A percentile compares a stretch with the other conserved stretches of the same genome.
These are phyloP conservation scores for Perithous albicinctus DNA, from an alignment of 2,888 invertebrate genomes.

Conservation along the genomic window DNA sequence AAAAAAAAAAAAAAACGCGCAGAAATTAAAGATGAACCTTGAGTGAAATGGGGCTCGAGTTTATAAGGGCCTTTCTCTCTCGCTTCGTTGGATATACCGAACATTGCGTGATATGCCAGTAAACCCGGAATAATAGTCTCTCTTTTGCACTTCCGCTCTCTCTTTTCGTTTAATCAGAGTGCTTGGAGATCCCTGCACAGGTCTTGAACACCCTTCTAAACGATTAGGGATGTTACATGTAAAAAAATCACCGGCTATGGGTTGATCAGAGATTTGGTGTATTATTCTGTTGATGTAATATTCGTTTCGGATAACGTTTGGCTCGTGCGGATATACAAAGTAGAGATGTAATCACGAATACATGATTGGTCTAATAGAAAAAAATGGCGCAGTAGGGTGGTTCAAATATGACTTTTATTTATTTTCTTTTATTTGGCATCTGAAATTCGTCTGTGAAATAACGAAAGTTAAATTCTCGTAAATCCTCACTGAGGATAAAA, in stretches of 20 bases:
- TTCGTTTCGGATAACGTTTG: not conserved
- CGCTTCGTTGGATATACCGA: conserved; percentile 61
- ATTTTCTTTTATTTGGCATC: too few species aligned
- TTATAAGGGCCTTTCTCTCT: conserved; percentile 79
- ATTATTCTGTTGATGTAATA: conserved; percentile 1
- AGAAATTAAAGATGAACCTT: conserved; percentile 85
- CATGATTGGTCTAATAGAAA: too few species aligned
- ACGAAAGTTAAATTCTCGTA: too few species aligned
- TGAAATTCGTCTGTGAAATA: too few species aligned
- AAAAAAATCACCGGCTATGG: conserved; percentile 39
- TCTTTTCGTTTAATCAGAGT: conserved; percentile 66
- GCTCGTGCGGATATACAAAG: not conserved
- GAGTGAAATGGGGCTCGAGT: conserved; percentile 84
- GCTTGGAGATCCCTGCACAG: conserved; percentile 53
- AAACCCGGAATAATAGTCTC: too few species aligned
- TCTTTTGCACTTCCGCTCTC: conserved; percentile 50
- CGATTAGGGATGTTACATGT: conserved; percentile 48
- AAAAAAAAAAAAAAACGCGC: conserved; percentile 80
- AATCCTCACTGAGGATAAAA: too few species aligned
- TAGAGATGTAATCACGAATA: too few species aligned
- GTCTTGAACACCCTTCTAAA: conserved; percentile 62
- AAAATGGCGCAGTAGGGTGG: too few species aligned
- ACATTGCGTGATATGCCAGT: conserved; percentile 50
- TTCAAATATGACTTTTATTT: too few species aligned
- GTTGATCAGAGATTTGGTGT: not conserved